These are phyloP conservation scores for Danio albolineatus DNA, from an alignment of 2,797 vertebrate species.

Conservation along the genomic window DNA sequence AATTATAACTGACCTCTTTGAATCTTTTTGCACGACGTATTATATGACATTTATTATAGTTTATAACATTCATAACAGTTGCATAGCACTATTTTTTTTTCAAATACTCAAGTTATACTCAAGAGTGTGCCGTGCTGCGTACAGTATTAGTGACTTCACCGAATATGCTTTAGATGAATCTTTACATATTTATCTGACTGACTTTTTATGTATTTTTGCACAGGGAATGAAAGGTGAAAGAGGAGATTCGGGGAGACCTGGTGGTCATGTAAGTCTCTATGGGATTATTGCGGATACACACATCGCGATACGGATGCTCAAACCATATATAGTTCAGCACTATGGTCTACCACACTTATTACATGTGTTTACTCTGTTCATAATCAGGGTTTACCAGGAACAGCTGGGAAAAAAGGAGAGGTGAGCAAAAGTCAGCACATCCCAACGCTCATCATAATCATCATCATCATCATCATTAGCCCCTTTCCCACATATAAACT, in stretches of 20 bases:
- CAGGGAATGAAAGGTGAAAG: constrained; percentile 90
- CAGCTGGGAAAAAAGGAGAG: constrained; percentile 86
- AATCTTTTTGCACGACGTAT: no score
- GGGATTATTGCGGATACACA: no score
- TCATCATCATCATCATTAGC: no score
- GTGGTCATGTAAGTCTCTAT: constrained; percentile 79
- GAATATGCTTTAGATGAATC: background rate
- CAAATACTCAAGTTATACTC: background rate
- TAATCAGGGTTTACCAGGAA: constrained; percentile 85
- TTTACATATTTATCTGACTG: background rate
- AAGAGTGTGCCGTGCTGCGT: background rate
- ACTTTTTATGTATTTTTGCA: constrained; percentile 1
- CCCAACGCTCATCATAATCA: background rate
- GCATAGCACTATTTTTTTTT: no score
- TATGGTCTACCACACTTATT: background rate
- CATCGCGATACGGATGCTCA: no score
- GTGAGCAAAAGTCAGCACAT: constrained; percentile 74
- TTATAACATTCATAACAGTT: no score
- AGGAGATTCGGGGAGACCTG: constrained; percentile 85
- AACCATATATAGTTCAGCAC: constrained; percentile 39
- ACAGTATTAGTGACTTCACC: background rate
- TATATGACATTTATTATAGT: no score
- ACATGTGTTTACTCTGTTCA: constrained; percentile 44
- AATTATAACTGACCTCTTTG: no score
- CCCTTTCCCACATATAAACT: no score